Evolutionary conservation across 2,888 invertebrate species (phyloP).

Genomic region (Drosophila multiciliata): DNA sequence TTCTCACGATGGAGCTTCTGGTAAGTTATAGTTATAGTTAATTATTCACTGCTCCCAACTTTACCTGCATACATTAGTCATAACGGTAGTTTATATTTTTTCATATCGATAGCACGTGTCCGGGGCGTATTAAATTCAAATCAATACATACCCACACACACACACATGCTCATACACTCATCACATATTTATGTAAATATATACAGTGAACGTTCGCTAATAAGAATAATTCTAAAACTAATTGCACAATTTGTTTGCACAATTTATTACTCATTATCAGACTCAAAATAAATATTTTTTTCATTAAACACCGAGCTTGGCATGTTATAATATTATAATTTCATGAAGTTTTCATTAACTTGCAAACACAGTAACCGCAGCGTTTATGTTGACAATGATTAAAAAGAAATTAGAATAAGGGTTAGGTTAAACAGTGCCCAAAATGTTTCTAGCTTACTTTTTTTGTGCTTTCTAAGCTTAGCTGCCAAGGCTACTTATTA

Average conservation of each 20-base stretch:
- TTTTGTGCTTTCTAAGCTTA: neutral
- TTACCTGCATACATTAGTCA: slow-evolving; percentile 24
- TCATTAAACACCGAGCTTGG: neutral
- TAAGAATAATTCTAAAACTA: neutral
- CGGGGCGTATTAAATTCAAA: slow-evolving; percentile 17
- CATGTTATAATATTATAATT: neutral
- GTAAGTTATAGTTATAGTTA: slow-evolving; percentile 85
- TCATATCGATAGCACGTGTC: slow-evolving; percentile 50
- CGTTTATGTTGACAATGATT: neutral
- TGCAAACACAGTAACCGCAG: neutral
- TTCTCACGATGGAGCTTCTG: slow-evolving; percentile 88
- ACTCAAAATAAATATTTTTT: neutral
- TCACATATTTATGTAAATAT: neutral
- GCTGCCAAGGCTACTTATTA: slow-evolving; percentile 8
- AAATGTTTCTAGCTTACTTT: neutral
- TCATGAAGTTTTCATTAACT: neutral
- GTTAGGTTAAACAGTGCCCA: neutral
- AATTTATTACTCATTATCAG: neutral
- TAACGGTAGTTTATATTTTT: slow-evolving; percentile 47
- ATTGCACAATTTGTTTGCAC: neutral
- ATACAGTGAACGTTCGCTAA: neutral
- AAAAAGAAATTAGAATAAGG: neutral
- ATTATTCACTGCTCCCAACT: slow-evolving; percentile 5
- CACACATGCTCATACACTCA: neutral
- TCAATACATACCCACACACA: neutral